Conservation (phyloP, 1,140 invertebrate species). For the Drosophila truncata region DNA sequence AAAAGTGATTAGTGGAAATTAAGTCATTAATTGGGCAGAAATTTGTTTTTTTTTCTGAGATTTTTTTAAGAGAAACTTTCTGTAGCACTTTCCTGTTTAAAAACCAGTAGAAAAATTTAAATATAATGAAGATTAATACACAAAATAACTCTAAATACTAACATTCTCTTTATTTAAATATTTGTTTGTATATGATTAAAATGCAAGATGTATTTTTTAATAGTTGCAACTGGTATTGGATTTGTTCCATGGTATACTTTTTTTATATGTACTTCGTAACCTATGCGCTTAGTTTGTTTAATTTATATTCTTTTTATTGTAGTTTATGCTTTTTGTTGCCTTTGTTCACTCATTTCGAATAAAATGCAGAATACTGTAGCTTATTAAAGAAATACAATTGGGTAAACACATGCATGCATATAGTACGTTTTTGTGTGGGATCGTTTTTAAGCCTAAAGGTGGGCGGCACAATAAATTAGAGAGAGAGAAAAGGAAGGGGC, state of each 20-base stretch:
- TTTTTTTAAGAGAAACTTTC: too few relatives aligned
- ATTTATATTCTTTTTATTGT: conserved; percentile 36
- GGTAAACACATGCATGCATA: conserved; percentile 13
- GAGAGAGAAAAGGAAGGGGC: conserved; percentile 31
- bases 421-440: conserved; percentile 12
- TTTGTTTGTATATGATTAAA: conserved; percentile 77
- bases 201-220: conserved; percentile 75
- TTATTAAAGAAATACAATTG: conserved; percentile 30
- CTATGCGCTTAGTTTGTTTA: conserved; percentile 57
- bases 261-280: conserved; percentile 65
- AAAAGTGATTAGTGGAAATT: neutral
- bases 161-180: conserved; percentile 80
- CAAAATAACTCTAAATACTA: conserved; percentile 55
- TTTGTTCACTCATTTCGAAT: conserved; percentile 54
- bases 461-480: conserved; percentile 71
- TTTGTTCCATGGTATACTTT: conserved; percentile 72
- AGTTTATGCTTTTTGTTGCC: conserved; percentile 52
- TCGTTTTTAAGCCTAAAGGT: conserved; percentile 58
- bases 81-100: too few relatives aligned
- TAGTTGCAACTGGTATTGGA: conserved; percentile 77
- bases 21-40: neutral
- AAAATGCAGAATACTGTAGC: conserved; percentile 49
- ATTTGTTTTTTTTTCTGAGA: neutral
- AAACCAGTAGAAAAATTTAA: too few relatives aligned
- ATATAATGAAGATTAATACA: too few relatives aligned